Conservation (phyloP, 64 coral and sea anemone genomes). For the Orbicella faveolata region DNA sequence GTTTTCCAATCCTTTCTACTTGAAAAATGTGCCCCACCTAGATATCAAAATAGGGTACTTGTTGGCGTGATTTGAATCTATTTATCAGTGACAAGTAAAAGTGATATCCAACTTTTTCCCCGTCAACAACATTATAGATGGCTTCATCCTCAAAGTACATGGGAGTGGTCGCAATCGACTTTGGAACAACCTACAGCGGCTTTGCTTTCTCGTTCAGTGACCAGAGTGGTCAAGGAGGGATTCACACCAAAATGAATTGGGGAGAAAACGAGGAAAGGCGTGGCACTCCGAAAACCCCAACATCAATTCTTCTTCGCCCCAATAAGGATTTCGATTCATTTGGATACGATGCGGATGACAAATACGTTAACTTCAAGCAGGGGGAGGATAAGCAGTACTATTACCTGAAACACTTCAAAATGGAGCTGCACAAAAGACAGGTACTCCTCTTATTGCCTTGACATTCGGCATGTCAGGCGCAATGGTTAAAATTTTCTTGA, state of each 20-base stretch:
- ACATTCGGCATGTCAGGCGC: too few species aligned
- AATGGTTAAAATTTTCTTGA: too few species aligned
- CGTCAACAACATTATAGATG: background rate
- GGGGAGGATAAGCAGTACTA: background rate
- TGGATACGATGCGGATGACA: conserved; percentile 37
- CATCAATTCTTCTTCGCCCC: background rate
- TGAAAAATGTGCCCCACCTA: too few species aligned
- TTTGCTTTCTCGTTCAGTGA: conserved; percentile 17
- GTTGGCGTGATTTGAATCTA: too few species aligned
- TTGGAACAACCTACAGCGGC: conserved; percentile 30
- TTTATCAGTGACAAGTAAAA: too few species aligned
- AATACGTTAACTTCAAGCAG: background rate
- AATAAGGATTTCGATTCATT: conserved; percentile 10
- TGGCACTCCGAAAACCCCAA: background rate
- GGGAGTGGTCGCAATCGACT: background rate
- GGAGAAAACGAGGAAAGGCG: background rate
- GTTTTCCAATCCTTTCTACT: too few species aligned
- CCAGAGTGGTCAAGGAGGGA: background rate
- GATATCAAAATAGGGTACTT: too few species aligned
- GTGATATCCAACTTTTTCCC: too few species aligned
- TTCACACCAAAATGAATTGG: conserved; percentile 7
- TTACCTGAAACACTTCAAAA: conserved; percentile 42
- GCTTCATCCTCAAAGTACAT: background rate
- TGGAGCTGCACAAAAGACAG: conserved; percentile 20
- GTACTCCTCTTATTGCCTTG: background rate